Conservation (phyloP, 2,797 vertebrate genomes). For the Micropoecilia bifurca region DNA sequence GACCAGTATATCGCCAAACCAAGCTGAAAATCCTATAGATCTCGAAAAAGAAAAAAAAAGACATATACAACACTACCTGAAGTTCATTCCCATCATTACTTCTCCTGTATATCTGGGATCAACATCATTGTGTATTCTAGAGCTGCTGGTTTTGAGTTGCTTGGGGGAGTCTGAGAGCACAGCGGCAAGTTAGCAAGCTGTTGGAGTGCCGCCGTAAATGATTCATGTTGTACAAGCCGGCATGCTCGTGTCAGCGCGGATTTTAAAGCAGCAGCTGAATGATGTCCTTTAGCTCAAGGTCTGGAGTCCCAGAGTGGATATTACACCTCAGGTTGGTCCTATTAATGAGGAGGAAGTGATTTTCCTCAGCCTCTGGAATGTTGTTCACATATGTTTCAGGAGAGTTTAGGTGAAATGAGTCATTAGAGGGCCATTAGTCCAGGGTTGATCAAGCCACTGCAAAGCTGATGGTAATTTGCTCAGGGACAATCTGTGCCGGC, state of each 20-base stretch:
- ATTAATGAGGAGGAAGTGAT: slow-evolving; percentile 71
- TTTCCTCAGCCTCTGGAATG: slow-evolving; percentile 50
- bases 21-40: not conserved
- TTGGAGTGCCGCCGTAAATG: slow-evolving; percentile 69
- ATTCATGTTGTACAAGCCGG: slow-evolving; percentile 70
- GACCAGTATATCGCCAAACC: not conserved
- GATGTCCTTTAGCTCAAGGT: slow-evolving; percentile 77
- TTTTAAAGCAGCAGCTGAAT: slow-evolving; percentile 72
- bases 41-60: slow-evolving; percentile 36
- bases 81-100: slow-evolving; percentile 27
- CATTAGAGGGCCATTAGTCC: slow-evolving; percentile 64
- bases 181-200: slow-evolving; percentile 61
- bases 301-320: slow-evolving; percentile 65
- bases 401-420: slow-evolving; percentile 68
- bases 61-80: slow-evolving; percentile 58
- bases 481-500: slow-evolving; percentile 53
- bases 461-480: slow-evolving; percentile 67
- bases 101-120: slow-evolving; percentile 50
- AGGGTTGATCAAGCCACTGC: slow-evolving; percentile 50
- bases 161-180: slow-evolving; percentile 48
- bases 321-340: slow-evolving; percentile 68
- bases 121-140: slow-evolving; percentile 67
- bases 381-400: slow-evolving; percentile 73
- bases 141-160: slow-evolving; percentile 53
- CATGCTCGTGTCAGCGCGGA: slow-evolving; percentile 46